Evolutionary conservation across 2,888 invertebrate species (phyloP), one percentile per base, ranked within the genome.

Genomic region (Aphelenchoides bicaudatus): DNA sequence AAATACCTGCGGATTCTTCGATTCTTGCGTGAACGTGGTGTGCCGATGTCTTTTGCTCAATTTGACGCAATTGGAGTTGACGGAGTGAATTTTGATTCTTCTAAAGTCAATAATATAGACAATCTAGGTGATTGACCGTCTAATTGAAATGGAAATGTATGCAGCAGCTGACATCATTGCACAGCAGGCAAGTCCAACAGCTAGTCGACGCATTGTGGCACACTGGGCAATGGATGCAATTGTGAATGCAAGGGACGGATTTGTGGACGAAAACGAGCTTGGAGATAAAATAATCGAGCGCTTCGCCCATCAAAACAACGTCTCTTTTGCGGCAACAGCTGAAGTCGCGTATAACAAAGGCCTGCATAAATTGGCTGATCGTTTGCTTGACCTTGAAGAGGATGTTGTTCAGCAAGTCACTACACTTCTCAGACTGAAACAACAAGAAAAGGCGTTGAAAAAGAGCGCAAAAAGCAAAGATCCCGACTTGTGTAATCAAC

Each of bases 401-500:
- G 57, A 65, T 43, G 43, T 58, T 23, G 21, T 58, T 29, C 55
- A 57, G 23, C 68, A 66, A 31, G 68, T 66, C 8, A 39, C 51
- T 21, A 56, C 54, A 39, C 52, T 64, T 30, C 46, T 66, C 1
- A 69, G 64, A 48, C 53, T 66, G 39, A 58, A 61, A 30, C 51
- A 66, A 30, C 29, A 56, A 28, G 58, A 69, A 29, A 61, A 58
- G 25, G 67, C 67, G 10, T 39, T 69, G 25, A 50, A 58, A 13
- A 59, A 58, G 21, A 61, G 61, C 16, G 57, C 53, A 19, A 65
- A 68, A 27, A 68, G 68, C 50, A 58, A 68, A 23, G 39, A 66
- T 13, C 67, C 67, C 3, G 67, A 66, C 56, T 53, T 66, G 25
- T 46, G 67, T 66, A 46, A 46, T 57, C 21, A 30, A 13, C 29